phyloP scores from a whole-genome alignment of 2,113 vertebrate species.

The Gnathonemus longibarbis region DNA sequence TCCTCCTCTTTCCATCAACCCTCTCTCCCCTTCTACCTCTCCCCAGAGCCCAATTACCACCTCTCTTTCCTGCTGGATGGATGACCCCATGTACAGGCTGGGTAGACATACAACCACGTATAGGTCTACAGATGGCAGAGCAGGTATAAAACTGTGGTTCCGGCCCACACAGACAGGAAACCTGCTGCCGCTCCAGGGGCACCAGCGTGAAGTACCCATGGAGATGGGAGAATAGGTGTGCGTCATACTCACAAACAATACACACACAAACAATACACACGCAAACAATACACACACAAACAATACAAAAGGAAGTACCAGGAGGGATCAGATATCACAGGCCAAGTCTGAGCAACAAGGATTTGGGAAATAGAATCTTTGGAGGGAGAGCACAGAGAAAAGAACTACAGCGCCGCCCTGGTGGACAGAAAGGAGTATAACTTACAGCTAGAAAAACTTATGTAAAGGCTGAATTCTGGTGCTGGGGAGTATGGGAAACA shows the following conservation, averaged over 20 bases:
- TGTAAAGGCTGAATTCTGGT: not conserved
- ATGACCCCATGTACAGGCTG: not conserved
- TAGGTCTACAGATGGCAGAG: not conserved
- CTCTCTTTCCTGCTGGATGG: not conserved
- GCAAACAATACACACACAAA: not conserved
- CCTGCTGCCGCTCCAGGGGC: not conserved
- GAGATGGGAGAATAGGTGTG: not conserved
- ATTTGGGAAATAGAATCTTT: not conserved
- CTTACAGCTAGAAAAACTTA: not conserved
- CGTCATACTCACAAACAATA: not conserved
- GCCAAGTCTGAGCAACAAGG: not conserved
- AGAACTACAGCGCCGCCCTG: not conserved
- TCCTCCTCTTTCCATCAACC: not conserved
- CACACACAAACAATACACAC: not conserved
- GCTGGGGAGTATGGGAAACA: not conserved
- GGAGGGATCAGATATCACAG: not conserved
- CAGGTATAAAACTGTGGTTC: not conserved
- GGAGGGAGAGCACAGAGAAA: not conserved
- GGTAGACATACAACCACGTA: not conserved
- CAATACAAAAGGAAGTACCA: not conserved
- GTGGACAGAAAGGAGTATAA: not conserved
- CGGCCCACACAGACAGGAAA: not conserved
- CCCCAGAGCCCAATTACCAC: slow-evolving; percentile 12
- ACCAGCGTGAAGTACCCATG: not conserved
- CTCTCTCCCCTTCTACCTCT: not conserved